Evolutionary conservation across 2,888 invertebrate species (phyloP).

Genomic region (Amblyjoppa fuscipennis): DNA sequence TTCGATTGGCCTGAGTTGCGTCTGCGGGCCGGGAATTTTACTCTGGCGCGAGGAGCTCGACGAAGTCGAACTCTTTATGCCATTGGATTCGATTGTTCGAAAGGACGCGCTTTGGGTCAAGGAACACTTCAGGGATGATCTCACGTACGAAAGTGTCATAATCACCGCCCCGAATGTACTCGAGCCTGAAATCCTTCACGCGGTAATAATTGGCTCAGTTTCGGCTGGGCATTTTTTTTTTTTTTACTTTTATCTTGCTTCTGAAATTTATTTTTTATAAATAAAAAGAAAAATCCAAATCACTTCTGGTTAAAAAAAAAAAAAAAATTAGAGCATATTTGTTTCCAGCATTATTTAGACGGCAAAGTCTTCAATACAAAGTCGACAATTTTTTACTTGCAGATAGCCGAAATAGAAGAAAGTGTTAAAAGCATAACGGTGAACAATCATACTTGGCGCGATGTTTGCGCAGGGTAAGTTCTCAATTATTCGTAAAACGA

Average conservation of each 20-base stretch:
- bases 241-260: background rate
- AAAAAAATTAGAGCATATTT: background rate
- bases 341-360: background rate
- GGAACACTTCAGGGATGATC: conserved; percentile 82
- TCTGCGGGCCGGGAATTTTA: conserved; percentile 80
- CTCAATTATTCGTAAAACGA: background rate
- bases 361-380: background rate
- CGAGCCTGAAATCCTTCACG: conserved; percentile 80
- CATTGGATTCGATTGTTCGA: conserved; percentile 79
- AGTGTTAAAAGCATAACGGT: conserved; percentile 71
- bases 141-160: conserved; percentile 83
- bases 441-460: conserved; percentile 80
- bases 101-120: conserved; percentile 81
- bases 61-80: conserved; percentile 82
- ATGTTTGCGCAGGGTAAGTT: conserved; percentile 83
- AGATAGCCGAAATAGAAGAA: conserved; percentile 61
- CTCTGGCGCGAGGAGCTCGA: conserved; percentile 82
- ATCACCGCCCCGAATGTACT: conserved; percentile 83
- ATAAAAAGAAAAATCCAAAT: background rate
- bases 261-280: background rate
- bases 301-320: background rate
- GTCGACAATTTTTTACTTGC: conserved; percentile 9
- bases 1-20: conserved; percentile 77
- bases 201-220: conserved; percentile 76
- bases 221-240: background rate